phyloP scores from a whole-genome alignment of 1,140 invertebrate genomes.

The Ostrea edulis region DNA sequence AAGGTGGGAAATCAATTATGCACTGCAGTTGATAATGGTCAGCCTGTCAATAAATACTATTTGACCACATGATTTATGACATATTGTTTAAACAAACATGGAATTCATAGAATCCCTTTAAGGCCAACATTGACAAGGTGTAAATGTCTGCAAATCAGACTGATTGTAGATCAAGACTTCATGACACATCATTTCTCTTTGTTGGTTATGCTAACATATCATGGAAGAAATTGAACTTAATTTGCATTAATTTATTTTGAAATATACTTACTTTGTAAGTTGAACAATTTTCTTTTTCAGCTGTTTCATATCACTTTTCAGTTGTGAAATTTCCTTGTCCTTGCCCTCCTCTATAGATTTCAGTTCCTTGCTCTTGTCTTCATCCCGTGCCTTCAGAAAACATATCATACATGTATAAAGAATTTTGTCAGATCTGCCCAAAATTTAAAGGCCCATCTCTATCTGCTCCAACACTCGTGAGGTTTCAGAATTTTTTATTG shows the following conservation, averaged over 20 bases:
- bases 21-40: too few species aligned
- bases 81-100: too few species aligned
- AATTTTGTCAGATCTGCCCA: too few species aligned
- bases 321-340: constrained; percentile 60
- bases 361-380: constrained; percentile 51
- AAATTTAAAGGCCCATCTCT: too few species aligned
- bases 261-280: constrained; percentile 74
- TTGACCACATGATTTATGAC: too few species aligned
- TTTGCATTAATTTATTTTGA: not conserved
- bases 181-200: too few species aligned
- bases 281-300: constrained; percentile 78
- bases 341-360: constrained; percentile 56
- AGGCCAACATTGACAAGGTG: not conserved
- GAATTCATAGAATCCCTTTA: not conserved
- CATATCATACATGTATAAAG: not conserved
- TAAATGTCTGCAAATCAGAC: not conserved
- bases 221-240: not conserved
- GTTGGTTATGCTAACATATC: not conserved
- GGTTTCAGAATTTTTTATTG: too few species aligned
- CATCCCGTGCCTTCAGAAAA: constrained; percentile 55
- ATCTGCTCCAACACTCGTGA: too few species aligned
- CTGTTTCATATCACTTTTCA: constrained; percentile 71
- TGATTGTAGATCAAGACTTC: not conserved
- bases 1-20: too few species aligned
- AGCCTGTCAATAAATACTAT: too few species aligned